Evolutionary conservation across 2,113 vertebrate genomes (phyloP), one percentile per base, ranked within the genome.

Genomic region (Tichodroma muraria): DNA sequence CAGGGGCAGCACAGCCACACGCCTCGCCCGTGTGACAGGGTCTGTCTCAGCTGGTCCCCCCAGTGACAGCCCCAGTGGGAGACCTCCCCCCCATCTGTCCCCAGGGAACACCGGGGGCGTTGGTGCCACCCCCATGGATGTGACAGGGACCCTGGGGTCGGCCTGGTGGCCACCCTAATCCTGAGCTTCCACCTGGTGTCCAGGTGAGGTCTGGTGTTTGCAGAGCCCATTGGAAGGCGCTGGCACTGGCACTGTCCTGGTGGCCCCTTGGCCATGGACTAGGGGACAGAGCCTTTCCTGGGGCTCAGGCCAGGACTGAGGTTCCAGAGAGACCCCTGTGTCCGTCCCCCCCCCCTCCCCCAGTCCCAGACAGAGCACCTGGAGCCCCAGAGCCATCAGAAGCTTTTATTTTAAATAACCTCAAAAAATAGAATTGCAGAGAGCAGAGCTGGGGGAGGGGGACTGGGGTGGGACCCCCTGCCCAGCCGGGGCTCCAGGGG

Each of bases 341-440:
- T 4, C 10, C 24, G n/a, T n/a, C 23, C 28, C 49, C 38, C 44
- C 13, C 33, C 49, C 15, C 49, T 31, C 64, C 17, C 38, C 57
- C 19, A 17, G 13, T 3, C 53, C 69, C 61, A 50, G 11, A 89
- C 2, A 82, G 19, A 81, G 24, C 30, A 60, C 24, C 5, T 1
- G 9, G 53, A 81, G 20, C 38, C 53, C 37, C 47, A 33, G 45
- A 81, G 86, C 78, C 78, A 19, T 75, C 53, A 53, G 78, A 77
- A 95, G 87, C 94, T 84, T 95, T 95, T 95, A 95, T 95, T 94
- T 95, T 93, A 95, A 93, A 93, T 95, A 91, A 95, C 88, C 53
- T 95, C 94, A 71, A 90, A 95, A 95, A 95, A 93, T 95, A 95
- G 75, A 93, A 77, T 90, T 90, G 88, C 91, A 35, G 85, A 91